Evolutionary conservation across 2,888 invertebrate species (phyloP), one percentile per base, ranked within the genome.

Genomic region (Agonum fuliginosum): DNA sequence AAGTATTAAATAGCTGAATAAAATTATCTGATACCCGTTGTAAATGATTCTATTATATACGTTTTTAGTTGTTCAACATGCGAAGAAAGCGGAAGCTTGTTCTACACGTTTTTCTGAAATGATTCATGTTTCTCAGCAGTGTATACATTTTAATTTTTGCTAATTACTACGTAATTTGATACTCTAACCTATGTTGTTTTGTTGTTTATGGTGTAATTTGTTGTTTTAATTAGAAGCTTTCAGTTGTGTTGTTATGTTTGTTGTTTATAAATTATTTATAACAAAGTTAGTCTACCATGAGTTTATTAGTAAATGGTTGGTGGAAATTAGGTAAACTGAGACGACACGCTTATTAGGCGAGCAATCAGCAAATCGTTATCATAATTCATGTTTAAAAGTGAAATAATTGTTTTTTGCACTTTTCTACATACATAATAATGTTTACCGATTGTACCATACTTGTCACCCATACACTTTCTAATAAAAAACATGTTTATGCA

Each of bases 11-110:
- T 54, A 30, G 71, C 22, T 72, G 71, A 72, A 72, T 72, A 72
- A 72, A 72, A 72, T 72, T 72, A 72, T 72, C 54, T 72, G 71
- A 72, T 72, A 72, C 71, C 54, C 34, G 71, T 14, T 72, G 71
- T 72, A 72, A 72, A 72, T 72, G 71, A 72, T 48, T 72, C 54
- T 20, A 51, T 72, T 72, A 72, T 51, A 72, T 34, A 72, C 71
- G 51, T 72, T 48, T 58, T 72, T 72, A 72, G 71, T 51, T 72
- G 71, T 72, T 72, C 71, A 72, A 51, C 71, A 72, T 54, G 54
- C 54, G 54, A 54, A 12, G 22, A 48, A 48, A 54, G 54, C 54
- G 54, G 54, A 54, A 24, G 54, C 54, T n/a, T 54, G 54, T 48
- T 48, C 48, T 54, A 54, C 54, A 54, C 54, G 48, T 48, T 17